A percentile compares a stretch with the other conserved stretches of the same genome.
These are phyloP conservation scores for Myotis brandtii DNA, from an alignment of 2,113 vertebrate genomes.

Conservation along the genomic window DNA sequence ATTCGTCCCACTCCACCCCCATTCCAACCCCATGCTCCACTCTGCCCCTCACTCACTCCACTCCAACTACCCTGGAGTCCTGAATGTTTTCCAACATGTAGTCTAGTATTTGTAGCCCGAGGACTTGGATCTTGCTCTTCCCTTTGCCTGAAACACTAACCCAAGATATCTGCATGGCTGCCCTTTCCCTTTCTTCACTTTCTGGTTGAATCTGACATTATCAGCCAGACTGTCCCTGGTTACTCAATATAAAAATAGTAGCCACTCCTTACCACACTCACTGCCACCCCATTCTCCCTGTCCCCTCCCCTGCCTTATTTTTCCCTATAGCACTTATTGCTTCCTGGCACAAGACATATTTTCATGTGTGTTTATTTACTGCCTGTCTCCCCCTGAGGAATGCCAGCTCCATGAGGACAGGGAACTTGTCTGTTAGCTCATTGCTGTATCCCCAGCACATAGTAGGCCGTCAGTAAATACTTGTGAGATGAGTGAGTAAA, in stretches of 20 bases:
- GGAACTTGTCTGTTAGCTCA: background rate
- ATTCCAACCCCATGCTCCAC: background rate
- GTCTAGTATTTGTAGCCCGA: background rate
- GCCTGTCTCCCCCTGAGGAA: background rate
- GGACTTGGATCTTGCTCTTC: background rate
- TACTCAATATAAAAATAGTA: background rate
- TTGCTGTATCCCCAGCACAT: background rate
- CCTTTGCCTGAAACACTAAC: background rate
- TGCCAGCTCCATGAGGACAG: background rate
- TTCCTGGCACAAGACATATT: background rate
- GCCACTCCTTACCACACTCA: background rate
- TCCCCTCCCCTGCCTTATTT: background rate
- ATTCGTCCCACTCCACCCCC: rapidly evolving
- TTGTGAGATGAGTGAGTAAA: background rate
- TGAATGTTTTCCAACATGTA: background rate
- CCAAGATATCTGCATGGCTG: background rate
- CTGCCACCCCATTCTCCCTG: background rate
- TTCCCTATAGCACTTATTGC: background rate
- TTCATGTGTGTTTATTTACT: background rate
- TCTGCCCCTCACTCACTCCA: background rate
- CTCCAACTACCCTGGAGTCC: background rate
- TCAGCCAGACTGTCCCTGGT: background rate
- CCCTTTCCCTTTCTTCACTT: background rate
- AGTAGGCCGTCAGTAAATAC: background rate
- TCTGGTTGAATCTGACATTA: background rate